Base-by-base conservation (phyloP, 2,113 vertebrate species). In the Pteropus alecto region DNA sequence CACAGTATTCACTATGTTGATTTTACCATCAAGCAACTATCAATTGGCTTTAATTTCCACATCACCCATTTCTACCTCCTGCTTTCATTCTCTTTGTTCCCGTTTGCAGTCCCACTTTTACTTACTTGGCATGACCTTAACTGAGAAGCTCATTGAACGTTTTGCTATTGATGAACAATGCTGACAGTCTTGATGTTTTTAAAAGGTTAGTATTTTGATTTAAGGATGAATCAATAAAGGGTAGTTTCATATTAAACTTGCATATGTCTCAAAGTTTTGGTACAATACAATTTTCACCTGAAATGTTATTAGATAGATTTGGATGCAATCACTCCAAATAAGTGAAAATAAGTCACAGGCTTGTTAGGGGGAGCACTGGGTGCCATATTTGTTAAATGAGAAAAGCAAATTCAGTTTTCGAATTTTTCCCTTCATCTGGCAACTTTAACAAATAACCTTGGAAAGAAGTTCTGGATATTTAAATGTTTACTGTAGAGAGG, bases 401-500 rank as follows among this genome's bases (percentile, higher is more conserved):
- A 70, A 95, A 96, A 94, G 58, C 16, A 97, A 92, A 81, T 97
- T 97, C 56, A 24, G 76, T 68, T 94, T 96, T 94, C 61, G 43
- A 83, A 14, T 76, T 77, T 82, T 95, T 48, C 78, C 68, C 43
- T 95, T 98, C 93, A 95, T 97, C 92, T 97, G 90, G 87, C 63
- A 98, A 94, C 67, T 97, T 97, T 88, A 93, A 96, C 90, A 97
- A 94, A 95, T 92, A 97, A 94, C 83, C 97, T 96, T 93, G 93
- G 97, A 98, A 98, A 98, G 98, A 98, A 98, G 97, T 97, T 98
- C 96, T 96, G 97, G 98, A 96, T 3, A 79, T 97, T 98, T 98
- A 98, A 98, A 98, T 97, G 96, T 97, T 98, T 91, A 97, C 94
- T 93, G 87, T 11, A 93, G 4, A 70, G 68, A 97, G 73, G 89